phyloP scores from a whole-genome alignment of 2,797 vertebrate species.

The Lepilemur ruficaudatus region DNA sequence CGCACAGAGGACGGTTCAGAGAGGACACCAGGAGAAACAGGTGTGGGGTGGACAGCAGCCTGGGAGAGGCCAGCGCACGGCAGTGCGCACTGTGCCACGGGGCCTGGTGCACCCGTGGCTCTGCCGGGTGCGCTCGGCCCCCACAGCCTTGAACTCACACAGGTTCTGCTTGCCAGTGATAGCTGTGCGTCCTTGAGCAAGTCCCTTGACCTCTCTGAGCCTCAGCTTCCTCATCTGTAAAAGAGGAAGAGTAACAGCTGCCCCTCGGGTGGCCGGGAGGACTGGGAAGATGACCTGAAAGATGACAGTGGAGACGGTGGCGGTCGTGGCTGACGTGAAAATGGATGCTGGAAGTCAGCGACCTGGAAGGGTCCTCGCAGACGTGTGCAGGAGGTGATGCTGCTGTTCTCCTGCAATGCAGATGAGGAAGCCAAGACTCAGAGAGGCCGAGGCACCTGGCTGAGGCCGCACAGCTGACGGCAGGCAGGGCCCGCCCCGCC shows the following conservation, averaged over 20 bases:
- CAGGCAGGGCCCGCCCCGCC: background rate
- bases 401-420: accelerated
- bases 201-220: background rate
- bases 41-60: accelerated
- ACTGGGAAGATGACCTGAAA: background rate
- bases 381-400: background rate
- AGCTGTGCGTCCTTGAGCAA: background rate
- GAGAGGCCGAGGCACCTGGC: accelerated
- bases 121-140: background rate
- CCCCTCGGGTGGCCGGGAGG: no score
- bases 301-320: accelerated
- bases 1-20: no score
- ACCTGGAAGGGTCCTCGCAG: no score
- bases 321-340: accelerated
- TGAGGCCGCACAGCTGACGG: background rate
- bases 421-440: background rate
- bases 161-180: background rate
- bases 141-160: accelerated
- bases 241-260: accelerated
- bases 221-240: background rate
- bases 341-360: accelerated
- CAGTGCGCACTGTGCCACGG: no score
- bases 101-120: no score
- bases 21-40: background rate
- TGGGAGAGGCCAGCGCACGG: no score